Base-by-base conservation (phyloP, 2,888 invertebrate species). In the Agrenia bidenticulata region DNA sequence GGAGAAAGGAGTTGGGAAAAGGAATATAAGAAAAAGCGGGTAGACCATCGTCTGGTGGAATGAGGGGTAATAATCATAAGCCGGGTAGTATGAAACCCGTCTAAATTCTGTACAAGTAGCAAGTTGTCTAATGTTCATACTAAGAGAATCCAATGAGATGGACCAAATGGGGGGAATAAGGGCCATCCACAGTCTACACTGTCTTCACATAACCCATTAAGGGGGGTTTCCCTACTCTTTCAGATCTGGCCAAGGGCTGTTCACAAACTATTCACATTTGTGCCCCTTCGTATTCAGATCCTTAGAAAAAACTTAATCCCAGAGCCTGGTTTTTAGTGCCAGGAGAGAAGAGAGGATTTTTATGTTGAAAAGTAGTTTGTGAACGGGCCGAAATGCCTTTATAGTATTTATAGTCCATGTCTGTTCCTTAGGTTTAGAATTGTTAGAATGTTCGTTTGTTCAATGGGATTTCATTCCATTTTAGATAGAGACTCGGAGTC, bases 81-180 rank as follows among this genome's bases (percentile, higher is more conserved):
- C 32, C 42, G 26, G 51, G 55, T 27, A 55, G 55, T 55, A 26
- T 2, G 55, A 55, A 17, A 13, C 24, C 27, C 45, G 45, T 45
- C 45, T 27, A 55, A 55, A 55, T 55, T 55, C 55, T 26, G 55
- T 5, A n/a, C 27, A 55, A 55, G 55, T 55, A 55, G 55, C 55
- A 27, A 55, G 23, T 27, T n/a, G 23, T 55, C 55, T 55, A 55
- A 55, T 55, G 55, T 24, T 17, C 27, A 15, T 27, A 24, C 55
- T 55, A 55, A 55, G 26, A 32, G 55, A 55, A 41, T 57, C 56
- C 39, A 41, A 57, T 57, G 56, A 57, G 56, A 57, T 57, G 56
- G 56, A 57, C 41, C 13, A 23, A 23, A 37, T 27, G 27, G 55
- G n/a, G 27, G 9, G 21, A 26, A 26, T 51, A 45, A n/a, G 45